Conservation (phyloP, 2,113 vertebrate genomes). For the Silurus asotus region DNA sequence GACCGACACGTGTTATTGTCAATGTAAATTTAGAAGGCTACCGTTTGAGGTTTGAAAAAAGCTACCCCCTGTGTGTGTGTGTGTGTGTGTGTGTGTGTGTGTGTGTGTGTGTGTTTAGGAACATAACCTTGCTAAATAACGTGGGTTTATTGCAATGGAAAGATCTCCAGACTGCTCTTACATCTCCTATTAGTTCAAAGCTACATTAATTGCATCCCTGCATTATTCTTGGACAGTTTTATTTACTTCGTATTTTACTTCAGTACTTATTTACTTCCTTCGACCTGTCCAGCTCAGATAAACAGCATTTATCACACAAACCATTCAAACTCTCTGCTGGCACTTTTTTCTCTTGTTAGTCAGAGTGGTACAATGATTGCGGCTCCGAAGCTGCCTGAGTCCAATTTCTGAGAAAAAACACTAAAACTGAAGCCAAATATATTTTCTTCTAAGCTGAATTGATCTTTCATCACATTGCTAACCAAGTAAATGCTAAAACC, state of each 20-base stretch:
- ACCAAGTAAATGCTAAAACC: background rate
- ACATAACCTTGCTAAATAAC: background rate
- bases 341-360: background rate
- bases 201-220: background rate
- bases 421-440: background rate
- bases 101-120: background rate
- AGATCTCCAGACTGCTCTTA: background rate
- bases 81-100: background rate
- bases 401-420: background rate
- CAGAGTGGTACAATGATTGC: background rate
- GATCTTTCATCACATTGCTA: background rate
- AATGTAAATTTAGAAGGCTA: slow-evolving; percentile 59
- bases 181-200: background rate
- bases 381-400: background rate
- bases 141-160: background rate
- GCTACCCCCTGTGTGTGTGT: slow-evolving; percentile 24
- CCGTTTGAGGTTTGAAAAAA: slow-evolving; percentile 27
- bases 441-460: background rate
- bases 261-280: too few relatives aligned
- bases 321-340: background rate
- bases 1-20: slow-evolving; percentile 10
- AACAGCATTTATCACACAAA: background rate
- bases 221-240: background rate
- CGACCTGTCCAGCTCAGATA: background rate
- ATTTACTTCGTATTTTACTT: background rate